A percentile compares a stretch with the other conserved stretches of the same genome.
Conservation (phyloP, 2,113 vertebrate species). For the Dasyurus viverrinus region DNA sequence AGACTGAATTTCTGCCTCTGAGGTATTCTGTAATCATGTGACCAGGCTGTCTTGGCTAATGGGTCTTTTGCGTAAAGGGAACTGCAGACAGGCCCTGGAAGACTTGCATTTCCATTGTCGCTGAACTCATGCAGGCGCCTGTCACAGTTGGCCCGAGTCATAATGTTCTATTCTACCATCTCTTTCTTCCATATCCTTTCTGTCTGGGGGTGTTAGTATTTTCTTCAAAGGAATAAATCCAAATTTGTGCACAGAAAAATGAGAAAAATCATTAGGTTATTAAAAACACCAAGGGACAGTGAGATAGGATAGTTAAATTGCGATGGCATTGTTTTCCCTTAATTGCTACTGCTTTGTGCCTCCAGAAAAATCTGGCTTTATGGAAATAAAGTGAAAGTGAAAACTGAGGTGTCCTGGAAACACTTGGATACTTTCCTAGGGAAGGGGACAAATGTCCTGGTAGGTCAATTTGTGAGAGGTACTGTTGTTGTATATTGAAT, state of each 20-base stretch:
- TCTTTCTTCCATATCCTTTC: constrained; percentile 27
- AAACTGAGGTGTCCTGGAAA: constrained; percentile 50
- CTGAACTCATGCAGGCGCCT: not conserved
- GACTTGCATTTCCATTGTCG: constrained; percentile 30
- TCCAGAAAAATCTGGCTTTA: constrained; percentile 49
- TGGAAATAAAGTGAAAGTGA: constrained; percentile 49
- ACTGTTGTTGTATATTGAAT: constrained; percentile 2
- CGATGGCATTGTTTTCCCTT: not conserved
- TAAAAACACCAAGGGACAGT: not conserved
- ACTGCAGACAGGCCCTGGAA: constrained; percentile 27
- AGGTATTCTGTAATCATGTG: constrained; percentile 29
- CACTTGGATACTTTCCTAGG: constrained; percentile 46
- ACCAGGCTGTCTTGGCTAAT: constrained; percentile 16
- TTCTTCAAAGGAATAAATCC: constrained; percentile 45
- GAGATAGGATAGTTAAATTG: not conserved
- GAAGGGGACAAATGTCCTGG: constrained; percentile 47
- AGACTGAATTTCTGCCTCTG: not conserved
- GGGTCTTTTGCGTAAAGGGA: constrained; percentile 16
- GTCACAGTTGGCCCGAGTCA: not conserved
- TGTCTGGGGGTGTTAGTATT: constrained; percentile 39
- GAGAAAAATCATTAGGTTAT: constrained; percentile 36
- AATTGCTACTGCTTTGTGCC: constrained; percentile 26
- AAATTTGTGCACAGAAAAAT: constrained; percentile 20
- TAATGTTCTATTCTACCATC: constrained; percentile 21
- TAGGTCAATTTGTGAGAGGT: constrained; percentile 44